Evolutionary conservation across 1,140 invertebrate genomes (phyloP), one percentile per base, ranked within the genome.

Genomic region (Bemisia tabaci): DNA sequence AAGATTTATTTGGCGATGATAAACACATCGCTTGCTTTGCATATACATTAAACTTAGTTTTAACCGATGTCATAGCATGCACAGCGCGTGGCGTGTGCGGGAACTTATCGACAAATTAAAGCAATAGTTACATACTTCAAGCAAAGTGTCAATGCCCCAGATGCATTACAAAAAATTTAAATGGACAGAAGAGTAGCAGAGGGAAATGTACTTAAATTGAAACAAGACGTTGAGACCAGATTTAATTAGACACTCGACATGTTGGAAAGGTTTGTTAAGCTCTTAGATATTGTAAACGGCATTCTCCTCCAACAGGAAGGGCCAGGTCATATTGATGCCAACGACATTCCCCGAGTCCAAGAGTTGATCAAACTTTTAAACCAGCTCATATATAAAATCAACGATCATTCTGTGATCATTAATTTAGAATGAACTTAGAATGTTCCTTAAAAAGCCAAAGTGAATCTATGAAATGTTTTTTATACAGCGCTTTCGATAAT

Each of bases 201-300:
- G 33, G 33, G 5, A 17, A 17, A 48, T 25, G 66, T 70, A 65
- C 65, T 60, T 71, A 33, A 76, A 75, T 65, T 62, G 72, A 75
- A 74, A 67, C 71, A 75, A 59, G 73, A 76, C 24, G 71, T 74
- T 2, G 1, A 25, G 0, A 75, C 73, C 1, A 65, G 73, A 0
- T 75, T 72, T 73, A 75, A 72, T 62, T 72, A 69, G 9, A 73
- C 71, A 0, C 73, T 68, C 62, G 71, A 74, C 27, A 75, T 75
- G 73, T 22, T 74, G 0, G 62, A 66, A 0, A 62, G 74, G 48
- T 59, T 73, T 59, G 33, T 9, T 17, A 9, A 9, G 17, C 33
- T 48, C 5, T 48, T 48, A 9, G 33, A 48, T 62, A 66, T 70
- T 2, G 58, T 74, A 1, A 70, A 69, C 63, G 65, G 65, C 17